Evolutionary conservation across 2,888 invertebrate genomes (phyloP), one percentile per base, ranked within the genome.

Genomic region (Campoletis raptor): DNA sequence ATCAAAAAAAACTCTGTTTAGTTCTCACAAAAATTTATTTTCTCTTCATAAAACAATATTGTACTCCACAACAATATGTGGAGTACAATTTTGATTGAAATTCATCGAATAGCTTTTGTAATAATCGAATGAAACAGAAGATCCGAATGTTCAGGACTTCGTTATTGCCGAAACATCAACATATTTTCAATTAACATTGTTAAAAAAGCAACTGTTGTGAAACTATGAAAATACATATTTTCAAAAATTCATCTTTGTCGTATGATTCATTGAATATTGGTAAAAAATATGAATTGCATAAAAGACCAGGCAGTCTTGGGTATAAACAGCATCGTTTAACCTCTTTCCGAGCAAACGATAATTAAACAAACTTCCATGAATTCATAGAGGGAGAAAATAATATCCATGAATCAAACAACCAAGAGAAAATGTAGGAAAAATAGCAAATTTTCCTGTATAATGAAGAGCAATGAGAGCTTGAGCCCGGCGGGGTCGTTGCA

Each of bases 401-500:
- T 54, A 30, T 57, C 54, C 36, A 54, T 73, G 54, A 57, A 73
- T 57, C 57, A 40, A 21, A 54, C 21, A 18, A 37, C 10, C 6
- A 6, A 9, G 40, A 21, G 30, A n/a, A 73, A 9, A 73, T 21
- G 21, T 21, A 37, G 6, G 21, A 52, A 36, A 54, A 37, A 37
- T 57, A 73, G 40, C 15, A n/a, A 57, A 57, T 37, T 54, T 37
- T 37, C 54, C 37, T 37, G 57, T 61, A 30, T 80, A 72, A 80
- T 72, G 80, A 80, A 64, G 80, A 80, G 61, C 64, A 80, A 80
- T 72, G 80, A 80, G 69, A 79, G 69, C 67, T 18, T 37, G 54
- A 69, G 54, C 67, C 67, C 69, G 67, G 69, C 52, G 42, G 61
- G 76, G n/a, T 54, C 69, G 54, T 69, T 79, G 42, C 54, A 79